Evolutionary conservation across 2,888 invertebrate species (phyloP), one percentile per base, ranked within the genome.

Genomic region (Anarsia innoxiella): DNA sequence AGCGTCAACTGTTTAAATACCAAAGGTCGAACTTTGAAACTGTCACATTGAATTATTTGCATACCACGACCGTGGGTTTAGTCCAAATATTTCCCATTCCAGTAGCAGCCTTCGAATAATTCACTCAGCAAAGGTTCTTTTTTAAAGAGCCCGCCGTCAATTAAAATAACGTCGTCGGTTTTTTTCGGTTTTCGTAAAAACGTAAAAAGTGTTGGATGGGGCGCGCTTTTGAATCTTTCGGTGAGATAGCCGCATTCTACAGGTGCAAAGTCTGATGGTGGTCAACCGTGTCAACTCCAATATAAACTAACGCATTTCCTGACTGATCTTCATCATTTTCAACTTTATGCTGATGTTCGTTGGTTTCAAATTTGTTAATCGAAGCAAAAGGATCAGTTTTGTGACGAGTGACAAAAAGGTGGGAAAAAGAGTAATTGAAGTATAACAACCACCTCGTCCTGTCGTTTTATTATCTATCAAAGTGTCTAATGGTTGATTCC

Each of bases 151-250:
- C 65, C 67, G 62, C 52, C 70, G 73, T 80, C 79, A 82, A 82
- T 84, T 83, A 83, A 83, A 82, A 82, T 82, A 75, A 65, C 73
- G 66, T 64, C 46, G 60, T 48, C 50, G 46, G 51, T 56, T 66
- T 64, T 67, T 67, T 71, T 63, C 57, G 48, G 51, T 49, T 59
- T 63, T 55, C 52, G 19, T 19, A 19, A 19, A 19, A 19, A 19
- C 56, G 52, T 59, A 66, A 69, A 72, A 73, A 73, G 70, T 69
- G 69, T 67, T 56, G 53, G 59, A 59, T 59, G 58, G 59, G 49
- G 58, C 47, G 50, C 51, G 60, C 73, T 77, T 79, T 80, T 82
- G 78, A 79, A 83, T 84, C 84, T 80, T 63, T 64, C 54, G 62
- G 57, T 51, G 65, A 62, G 83, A 82, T 84, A 80, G 71, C 59